Percentiles rank a stretch among this genome's conserved stretches.
Evolutionary conservation across 2,113 vertebrate species (phyloP).

Genomic region (Rhinopomastus cyanomelas): DNA sequence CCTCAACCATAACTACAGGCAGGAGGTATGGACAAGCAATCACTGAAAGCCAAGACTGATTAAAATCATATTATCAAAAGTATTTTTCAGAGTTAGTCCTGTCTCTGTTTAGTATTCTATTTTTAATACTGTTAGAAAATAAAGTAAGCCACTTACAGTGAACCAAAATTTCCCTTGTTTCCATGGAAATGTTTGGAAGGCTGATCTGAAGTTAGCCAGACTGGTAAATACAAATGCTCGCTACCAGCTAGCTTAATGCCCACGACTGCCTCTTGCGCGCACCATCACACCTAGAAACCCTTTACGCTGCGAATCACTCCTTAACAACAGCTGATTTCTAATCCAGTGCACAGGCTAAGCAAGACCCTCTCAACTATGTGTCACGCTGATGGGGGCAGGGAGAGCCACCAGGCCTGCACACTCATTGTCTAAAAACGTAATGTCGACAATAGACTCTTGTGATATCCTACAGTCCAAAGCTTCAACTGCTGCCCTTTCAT

Average conservation of each 20-base stretch:
- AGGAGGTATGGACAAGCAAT: slow-evolving; percentile 27
- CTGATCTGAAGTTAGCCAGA: slow-evolving; percentile 60
- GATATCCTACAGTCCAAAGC: background rate
- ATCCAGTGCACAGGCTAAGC: slow-evolving; percentile 65
- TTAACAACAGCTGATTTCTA: slow-evolving; percentile 80
- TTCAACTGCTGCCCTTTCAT: background rate
- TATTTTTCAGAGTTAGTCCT: slow-evolving; percentile 9
- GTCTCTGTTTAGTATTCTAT: slow-evolving; percentile 17
- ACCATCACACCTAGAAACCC: slow-evolving; percentile 75
- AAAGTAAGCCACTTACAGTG: slow-evolving; percentile 85
- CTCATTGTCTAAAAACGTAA: background rate
- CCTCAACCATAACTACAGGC: background rate
- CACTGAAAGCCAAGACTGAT: slow-evolving; percentile 11
- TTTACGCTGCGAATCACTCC: slow-evolving; percentile 25
- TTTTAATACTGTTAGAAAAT: slow-evolving; percentile 53
- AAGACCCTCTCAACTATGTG: slow-evolving; percentile 20
- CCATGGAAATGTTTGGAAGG: slow-evolving; percentile 78
- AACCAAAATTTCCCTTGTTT: slow-evolving; percentile 83
- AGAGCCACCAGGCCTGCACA: background rate
- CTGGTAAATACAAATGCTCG: slow-evolving; percentile 68
- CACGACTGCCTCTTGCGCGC: slow-evolving; percentile 56
- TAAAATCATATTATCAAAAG: slow-evolving; percentile 39
- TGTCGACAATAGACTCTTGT: background rate
- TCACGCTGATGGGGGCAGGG: background rate
- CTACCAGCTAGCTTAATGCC: slow-evolving; percentile 72